Percentiles rank a stretch among this genome's conserved stretches.
Conservation (phyloP, 2,797 vertebrate species). For the Sebastes melanostomus region DNA sequence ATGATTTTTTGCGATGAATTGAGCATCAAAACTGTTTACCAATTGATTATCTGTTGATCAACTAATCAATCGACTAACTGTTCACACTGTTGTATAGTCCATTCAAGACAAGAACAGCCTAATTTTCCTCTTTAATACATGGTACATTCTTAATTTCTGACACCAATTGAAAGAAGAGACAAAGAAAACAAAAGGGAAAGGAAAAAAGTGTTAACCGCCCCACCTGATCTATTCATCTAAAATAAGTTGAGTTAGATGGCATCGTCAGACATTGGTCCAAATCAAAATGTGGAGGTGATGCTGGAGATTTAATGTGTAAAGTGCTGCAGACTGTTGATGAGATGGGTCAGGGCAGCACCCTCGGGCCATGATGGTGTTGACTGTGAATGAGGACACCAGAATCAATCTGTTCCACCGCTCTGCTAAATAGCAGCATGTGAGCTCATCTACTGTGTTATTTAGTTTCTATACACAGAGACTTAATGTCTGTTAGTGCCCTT, state of each 20-base stretch:
- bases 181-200: neutral
- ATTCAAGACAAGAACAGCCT: neutral
- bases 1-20: neutral
- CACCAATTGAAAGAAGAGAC: neutral
- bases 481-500: neutral
- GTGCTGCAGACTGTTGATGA: slow-evolving; percentile 31
- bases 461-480: neutral
- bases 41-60: neutral
- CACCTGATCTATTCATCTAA: neutral
- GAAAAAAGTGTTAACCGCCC: neutral
- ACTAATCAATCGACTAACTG: neutral
- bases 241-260: neutral
- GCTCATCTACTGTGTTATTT: neutral
- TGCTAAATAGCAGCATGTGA: slow-evolving; percentile 18
- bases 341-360: slow-evolving; percentile 19
- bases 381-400: slow-evolving; percentile 48
- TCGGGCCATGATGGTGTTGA: slow-evolving; percentile 28
- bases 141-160: neutral
- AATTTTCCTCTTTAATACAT: neutral
- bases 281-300: neutral
- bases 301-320: slow-evolving; percentile 5
- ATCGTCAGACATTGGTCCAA: neutral
- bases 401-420: slow-evolving; percentile 54
- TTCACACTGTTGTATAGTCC: neutral
- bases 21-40: neutral